Percentiles rank a stretch among this genome's conserved stretches.
Evolutionary conservation across 2,113 vertebrate species (phyloP).

Genomic region (Eclectus roratus): DNA sequence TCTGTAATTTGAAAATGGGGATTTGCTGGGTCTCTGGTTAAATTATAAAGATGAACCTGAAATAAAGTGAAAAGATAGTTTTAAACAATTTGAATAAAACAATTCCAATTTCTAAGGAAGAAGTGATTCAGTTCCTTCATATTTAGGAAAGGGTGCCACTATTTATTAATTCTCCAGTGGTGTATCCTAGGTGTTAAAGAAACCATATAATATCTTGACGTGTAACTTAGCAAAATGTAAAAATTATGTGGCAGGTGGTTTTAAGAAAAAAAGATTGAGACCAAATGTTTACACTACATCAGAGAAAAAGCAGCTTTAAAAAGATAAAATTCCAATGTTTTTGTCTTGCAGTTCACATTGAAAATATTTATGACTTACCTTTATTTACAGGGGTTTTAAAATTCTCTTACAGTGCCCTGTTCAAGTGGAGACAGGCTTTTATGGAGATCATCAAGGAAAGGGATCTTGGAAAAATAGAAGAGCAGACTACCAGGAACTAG

Average conservation of each 20-base stretch:
- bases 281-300: not conserved
- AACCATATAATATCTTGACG: not conserved
- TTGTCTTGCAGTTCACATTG: not conserved
- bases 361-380: slow-evolving; percentile 29
- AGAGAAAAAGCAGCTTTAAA: not conserved
- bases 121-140: not conserved
- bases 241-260: not conserved
- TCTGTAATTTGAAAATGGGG: not conserved
- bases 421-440: slow-evolving; percentile 51
- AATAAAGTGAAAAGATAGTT: not conserved
- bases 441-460: slow-evolving; percentile 53
- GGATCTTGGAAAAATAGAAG: slow-evolving; percentile 44
- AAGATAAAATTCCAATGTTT: not conserved
- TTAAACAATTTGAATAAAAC: not conserved
- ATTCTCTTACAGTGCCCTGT: slow-evolving; percentile 75
- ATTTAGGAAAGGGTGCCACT: not conserved
- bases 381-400: slow-evolving; percentile 37
- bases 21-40: not conserved
- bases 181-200: not conserved
- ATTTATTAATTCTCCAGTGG: not conserved
- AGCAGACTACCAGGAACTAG: slow-evolving; percentile 55
- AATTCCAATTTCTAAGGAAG: not conserved
- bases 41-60: not conserved
- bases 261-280: not conserved
- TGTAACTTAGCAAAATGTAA: not conserved